Evolutionary conservation across 2,113 vertebrate genomes (phyloP).

Genomic region (Rhinoderma darwinii): DNA sequence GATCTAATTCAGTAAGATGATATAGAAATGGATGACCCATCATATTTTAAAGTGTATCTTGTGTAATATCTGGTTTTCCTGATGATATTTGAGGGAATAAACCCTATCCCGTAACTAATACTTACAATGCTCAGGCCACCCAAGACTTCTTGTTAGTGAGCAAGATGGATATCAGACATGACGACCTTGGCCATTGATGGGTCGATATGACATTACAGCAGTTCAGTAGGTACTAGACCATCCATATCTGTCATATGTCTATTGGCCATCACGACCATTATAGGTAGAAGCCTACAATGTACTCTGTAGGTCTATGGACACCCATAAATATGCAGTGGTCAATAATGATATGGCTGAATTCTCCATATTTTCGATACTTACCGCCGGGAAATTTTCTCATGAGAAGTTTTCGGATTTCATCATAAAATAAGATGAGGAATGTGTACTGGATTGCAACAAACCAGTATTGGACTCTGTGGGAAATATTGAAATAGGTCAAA

Average conservation of each 20-base stretch:
- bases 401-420: slow-evolving; percentile 40
- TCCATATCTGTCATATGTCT: neutral
- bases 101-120: too few species aligned
- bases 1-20: neutral
- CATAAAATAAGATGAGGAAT: slow-evolving; percentile 40
- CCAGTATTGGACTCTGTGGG: slow-evolving; percentile 41
- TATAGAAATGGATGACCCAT: too few species aligned
- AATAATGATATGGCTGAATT: neutral
- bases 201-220: neutral
- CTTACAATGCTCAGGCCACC: too few species aligned
- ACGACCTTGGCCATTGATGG: neutral
- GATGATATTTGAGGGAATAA: neutral
- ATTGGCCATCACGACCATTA: neutral
- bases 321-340: neutral
- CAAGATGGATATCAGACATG: neutral
- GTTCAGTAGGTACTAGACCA: neutral
- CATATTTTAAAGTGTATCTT: too few species aligned
- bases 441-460: slow-evolving; percentile 33
- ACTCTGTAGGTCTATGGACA: neutral
- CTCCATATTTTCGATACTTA: neutral
- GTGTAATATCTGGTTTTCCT: too few species aligned
- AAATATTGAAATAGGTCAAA: neutral
- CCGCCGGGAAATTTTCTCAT: slow-evolving; percentile 28
- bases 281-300: neutral
- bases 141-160: neutral